A percentile compares a stretch with the other conserved stretches of the same genome.
Conservation (phyloP, 2,797 vertebrate genomes). For the Poecilia gillii region DNA sequence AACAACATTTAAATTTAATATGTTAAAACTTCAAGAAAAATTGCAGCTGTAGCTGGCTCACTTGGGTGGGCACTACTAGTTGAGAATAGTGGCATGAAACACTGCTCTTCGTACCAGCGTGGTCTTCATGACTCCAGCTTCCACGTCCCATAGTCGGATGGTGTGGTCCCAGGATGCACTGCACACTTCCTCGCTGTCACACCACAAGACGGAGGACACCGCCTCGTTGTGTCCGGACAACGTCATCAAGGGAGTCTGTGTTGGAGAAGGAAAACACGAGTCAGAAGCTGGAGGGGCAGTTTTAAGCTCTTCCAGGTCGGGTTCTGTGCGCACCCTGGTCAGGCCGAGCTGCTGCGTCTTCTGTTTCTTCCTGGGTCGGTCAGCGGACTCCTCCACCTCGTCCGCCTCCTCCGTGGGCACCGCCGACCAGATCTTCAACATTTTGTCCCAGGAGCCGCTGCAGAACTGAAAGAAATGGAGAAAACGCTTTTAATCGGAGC, state of each 20-base stretch:
- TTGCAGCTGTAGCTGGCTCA: no score
- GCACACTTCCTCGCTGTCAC: constrained; percentile 91
- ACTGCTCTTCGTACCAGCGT: constrained; percentile 85
- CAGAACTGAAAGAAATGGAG: constrained; percentile 86
- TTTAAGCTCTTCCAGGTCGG: no score
- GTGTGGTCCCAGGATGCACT: constrained; percentile 98
- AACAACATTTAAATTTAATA: no score
- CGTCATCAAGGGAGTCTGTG: constrained; percentile 92
- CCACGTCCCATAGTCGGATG: constrained; percentile 92
- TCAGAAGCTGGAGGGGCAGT: background rate
- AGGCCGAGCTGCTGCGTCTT: constrained; percentile 95
- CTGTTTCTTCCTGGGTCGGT: constrained; percentile 95
- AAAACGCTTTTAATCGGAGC: background rate
- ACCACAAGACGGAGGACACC: constrained; percentile 93
- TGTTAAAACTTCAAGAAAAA: no score
- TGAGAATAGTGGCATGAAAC: no score
- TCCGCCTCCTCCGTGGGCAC: constrained; percentile 95
- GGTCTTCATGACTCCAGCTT: constrained; percentile 88
- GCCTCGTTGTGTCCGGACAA: constrained; percentile 95
- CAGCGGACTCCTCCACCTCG: constrained; percentile 85
- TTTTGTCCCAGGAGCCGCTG: constrained; percentile 99
- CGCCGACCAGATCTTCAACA: constrained; percentile 99
- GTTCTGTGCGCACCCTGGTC: constrained; percentile 83
- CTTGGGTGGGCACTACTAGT: no score
- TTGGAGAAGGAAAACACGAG: background rate